Base-by-base conservation (phyloP, 2,113 vertebrate species). In the Ceyx melanurus region DNA sequence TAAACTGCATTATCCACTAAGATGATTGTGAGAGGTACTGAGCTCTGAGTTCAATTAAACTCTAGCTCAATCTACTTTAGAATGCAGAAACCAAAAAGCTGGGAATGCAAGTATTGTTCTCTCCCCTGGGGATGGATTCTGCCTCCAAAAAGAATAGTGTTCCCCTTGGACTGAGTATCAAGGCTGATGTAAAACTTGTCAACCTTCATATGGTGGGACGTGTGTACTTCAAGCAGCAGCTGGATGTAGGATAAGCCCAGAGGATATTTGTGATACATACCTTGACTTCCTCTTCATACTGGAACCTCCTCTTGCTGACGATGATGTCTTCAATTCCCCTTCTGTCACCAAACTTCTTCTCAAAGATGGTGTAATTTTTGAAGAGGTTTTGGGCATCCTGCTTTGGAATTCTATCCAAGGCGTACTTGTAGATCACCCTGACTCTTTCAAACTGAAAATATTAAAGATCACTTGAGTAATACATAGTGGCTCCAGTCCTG, bases 271-370 rank as follows among this genome's bases (percentile, higher is more conserved):
- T 14, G 42, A n/a, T 3, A 35, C 88, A 1, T 92, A 99, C 99
- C 98, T 99, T 99, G 81, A 99, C 99, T 92, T 99, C 99, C 90
- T 99, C 99, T 94, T 99, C 99, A 21, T 99, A 99, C 90, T 99
- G 99, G 96, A 99, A 99, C 43, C 99, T 96, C 35, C 99, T 97
- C 82, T 99, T 99, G 97, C 98, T 99, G 94, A 99, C 99, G 15
- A 99, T 99, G 76, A 99, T 99, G 35, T 99, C 99, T 95, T 99
- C 99, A 11, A 99, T 99, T 14, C 99, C 99, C 61, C 99, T 96
- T 33, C 99, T 96, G 97, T 99, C 99, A 62, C 99, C 99, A 93
- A 99, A 99, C 97, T 98, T 99, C 98, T 99, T 99, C 96, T 99
- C 99, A 92, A 99, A 99, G 96, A 99, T 98, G 4, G 99, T 99